Conservation (phyloP, 2,113 vertebrate species). For the Oreotragus oreotragus region DNA sequence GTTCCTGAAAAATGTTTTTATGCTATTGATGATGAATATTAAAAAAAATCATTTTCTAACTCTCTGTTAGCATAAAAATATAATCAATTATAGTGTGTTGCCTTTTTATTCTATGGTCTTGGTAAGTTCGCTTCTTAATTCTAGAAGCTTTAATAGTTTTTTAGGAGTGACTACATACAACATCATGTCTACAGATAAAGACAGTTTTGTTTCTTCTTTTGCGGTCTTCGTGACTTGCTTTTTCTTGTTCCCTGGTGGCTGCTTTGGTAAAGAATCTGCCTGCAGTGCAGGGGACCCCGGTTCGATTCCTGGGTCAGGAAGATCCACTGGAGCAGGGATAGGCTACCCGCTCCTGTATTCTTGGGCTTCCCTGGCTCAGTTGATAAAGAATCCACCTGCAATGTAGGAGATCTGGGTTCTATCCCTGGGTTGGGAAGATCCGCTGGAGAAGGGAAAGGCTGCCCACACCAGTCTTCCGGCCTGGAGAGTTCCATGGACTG, state of each 20-base stretch:
- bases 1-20: not conserved
- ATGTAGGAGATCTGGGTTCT: accelerated
- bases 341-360: not conserved
- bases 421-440: not conserved
- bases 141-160: not conserved
- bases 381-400: not conserved
- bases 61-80: not conserved
- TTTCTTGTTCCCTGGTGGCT: not conserved
- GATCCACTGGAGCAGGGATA: not conserved
- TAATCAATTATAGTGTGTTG: not conserved
- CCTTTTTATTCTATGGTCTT: not conserved
- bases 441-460: not conserved
- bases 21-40: not conserved
- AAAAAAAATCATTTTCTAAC: not conserved
- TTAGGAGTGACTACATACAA: too few relatives aligned
- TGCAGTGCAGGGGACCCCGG: accelerated
- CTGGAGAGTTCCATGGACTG: not conserved
- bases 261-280: not conserved
- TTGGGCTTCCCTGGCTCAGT: not conserved
- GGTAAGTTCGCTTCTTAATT: not conserved
- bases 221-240: not conserved
- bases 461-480: not conserved
- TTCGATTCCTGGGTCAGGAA: not conserved
- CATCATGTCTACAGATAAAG: not conserved
- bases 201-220: not conserved